Conservation (phyloP, 2,113 vertebrate species). For the Willisornis vidua region DNA sequence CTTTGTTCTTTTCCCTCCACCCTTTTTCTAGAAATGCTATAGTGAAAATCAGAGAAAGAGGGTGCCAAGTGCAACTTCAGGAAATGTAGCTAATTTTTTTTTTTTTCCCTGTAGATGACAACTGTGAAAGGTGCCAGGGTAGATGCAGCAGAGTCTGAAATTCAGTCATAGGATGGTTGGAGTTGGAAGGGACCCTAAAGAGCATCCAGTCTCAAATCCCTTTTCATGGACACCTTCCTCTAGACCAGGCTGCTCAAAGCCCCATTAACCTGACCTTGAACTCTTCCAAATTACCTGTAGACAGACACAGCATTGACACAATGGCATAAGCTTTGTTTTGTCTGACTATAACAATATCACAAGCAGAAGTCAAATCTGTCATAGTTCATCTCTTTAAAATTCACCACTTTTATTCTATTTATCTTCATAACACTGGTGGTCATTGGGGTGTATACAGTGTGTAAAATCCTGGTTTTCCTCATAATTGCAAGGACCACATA, state of each 20-base stretch:
- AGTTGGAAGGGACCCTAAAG: neutral
- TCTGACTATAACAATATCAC: neutral
- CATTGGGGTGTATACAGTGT: rapidly evolving
- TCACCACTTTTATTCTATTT: neutral
- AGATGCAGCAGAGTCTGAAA: neutral
- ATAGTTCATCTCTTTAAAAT: rapidly evolving
- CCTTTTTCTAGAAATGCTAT: neutral
- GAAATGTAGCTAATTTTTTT: neutral
- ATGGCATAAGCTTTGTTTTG: neutral
- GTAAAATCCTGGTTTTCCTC: neutral
- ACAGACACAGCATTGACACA: neutral
- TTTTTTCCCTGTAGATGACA: neutral
- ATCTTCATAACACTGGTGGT: neutral
- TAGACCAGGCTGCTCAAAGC: neutral
- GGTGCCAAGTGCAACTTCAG: neutral
- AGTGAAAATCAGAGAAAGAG: neutral
- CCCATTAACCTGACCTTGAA: neutral
- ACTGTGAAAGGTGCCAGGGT: neutral
- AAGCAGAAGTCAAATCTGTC: neutral
- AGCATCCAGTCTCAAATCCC: too few species aligned
- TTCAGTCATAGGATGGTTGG: neutral
- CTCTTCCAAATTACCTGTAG: neutral
- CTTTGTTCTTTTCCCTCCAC: neutral
- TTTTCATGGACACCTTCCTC: neutral
- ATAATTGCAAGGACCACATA: neutral